Conservation (phyloP, 2,888 invertebrate genomes). For the Spicauda simplicius region DNA sequence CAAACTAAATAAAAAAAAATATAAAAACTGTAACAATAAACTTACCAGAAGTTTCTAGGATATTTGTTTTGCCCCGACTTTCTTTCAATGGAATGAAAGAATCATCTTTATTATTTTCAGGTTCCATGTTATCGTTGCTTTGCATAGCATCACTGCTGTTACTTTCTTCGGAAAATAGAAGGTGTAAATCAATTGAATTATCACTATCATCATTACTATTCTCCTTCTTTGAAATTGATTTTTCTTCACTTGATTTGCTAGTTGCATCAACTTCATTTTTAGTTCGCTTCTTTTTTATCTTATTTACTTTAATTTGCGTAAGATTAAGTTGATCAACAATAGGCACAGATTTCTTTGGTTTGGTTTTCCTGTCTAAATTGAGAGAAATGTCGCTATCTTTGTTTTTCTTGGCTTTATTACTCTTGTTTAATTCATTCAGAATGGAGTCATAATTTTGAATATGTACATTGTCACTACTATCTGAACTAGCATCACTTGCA, state of each 20-base stretch:
- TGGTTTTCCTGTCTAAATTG: slow-evolving; percentile 59
- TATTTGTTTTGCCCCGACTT: slow-evolving; percentile 62
- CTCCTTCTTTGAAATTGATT: slow-evolving; percentile 29
- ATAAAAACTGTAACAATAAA: too few species aligned
- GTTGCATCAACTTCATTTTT: slow-evolving; percentile 30
- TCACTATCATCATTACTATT: slow-evolving; percentile 47
- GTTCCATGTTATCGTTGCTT: slow-evolving; percentile 34
- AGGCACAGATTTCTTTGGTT: slow-evolving; percentile 53
- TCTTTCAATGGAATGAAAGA: slow-evolving; percentile 63
- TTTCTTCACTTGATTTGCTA: slow-evolving; percentile 3
- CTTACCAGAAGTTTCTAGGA: slow-evolving; percentile 40
- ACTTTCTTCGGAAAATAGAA: slow-evolving; percentile 73
- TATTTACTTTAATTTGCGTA: slow-evolving; percentile 57
- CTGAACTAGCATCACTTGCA: slow-evolving; percentile 46
- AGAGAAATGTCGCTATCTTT: slow-evolving; percentile 62
- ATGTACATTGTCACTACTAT: slow-evolving; percentile 69
- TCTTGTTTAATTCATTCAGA: slow-evolving; percentile 60
- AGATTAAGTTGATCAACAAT: slow-evolving; percentile 72
- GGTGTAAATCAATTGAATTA: slow-evolving; percentile 67
- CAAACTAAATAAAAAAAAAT: too few species aligned
- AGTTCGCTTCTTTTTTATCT: slow-evolving; percentile 40
- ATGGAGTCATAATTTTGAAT: slow-evolving; percentile 71
- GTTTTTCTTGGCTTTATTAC: slow-evolving; percentile 46
- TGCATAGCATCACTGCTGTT: slow-evolving; percentile 54
- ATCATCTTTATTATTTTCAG: slow-evolving; percentile 42